These are phyloP conservation scores for Galbula dea DNA, from an alignment of 2,113 vertebrate genomes.

Conservation along the genomic window DNA sequence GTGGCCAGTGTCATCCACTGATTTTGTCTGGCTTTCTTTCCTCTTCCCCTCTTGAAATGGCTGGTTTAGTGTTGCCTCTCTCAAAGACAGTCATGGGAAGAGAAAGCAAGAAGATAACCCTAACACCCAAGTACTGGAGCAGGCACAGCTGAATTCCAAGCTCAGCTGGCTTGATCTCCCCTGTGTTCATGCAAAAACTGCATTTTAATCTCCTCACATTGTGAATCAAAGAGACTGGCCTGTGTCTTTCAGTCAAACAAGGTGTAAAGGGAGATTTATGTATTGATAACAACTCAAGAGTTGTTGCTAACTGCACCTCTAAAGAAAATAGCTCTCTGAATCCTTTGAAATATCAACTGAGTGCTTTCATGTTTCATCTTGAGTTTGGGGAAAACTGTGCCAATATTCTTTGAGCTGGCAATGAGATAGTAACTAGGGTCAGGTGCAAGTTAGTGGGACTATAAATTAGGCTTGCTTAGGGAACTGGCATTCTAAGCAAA, in stretches of 20 bases:
- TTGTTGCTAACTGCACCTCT: not conserved
- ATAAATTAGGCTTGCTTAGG: not conserved
- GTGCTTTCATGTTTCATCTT: not conserved
- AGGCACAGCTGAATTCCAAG: too few species aligned
- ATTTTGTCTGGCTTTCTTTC: too few species aligned
- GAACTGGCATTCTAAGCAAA: not conserved
- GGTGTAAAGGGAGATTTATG: not conserved
- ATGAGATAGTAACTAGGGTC: not conserved
- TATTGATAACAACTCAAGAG: not conserved
- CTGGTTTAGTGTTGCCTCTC: too few species aligned
- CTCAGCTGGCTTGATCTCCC: too few species aligned
- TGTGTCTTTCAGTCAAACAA: not conserved
- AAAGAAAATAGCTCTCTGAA: not conserved
- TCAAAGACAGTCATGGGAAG: too few species aligned
- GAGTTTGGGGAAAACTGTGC: not conserved
- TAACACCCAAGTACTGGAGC: too few species aligned
- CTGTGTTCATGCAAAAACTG: too few species aligned
- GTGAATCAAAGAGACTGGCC: too few species aligned
- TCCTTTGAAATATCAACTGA: not conserved
- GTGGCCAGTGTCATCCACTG: too few species aligned
- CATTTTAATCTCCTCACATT: too few species aligned
- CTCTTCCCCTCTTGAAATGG: too few species aligned
- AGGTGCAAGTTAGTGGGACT: not conserved
- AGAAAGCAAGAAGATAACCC: too few species aligned
- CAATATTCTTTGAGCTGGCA: not conserved